Base-by-base conservation (phyloP, 2,113 vertebrate species). In the Polypterus senegalus region DNA sequence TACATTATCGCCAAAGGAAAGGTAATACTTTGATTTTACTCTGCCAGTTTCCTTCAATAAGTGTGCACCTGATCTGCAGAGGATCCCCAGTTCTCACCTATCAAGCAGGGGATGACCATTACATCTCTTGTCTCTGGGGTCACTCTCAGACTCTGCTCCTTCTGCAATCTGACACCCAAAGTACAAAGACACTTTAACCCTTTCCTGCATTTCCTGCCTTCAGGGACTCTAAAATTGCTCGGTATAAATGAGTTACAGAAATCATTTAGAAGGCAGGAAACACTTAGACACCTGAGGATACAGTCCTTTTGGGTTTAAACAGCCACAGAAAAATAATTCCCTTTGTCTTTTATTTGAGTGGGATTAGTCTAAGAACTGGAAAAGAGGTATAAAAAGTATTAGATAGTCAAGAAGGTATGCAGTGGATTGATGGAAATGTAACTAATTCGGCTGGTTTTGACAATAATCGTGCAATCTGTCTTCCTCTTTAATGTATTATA, bases 1-100 rank as follows among this genome's bases (percentile, higher is more conserved):
- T 87, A 81, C 79, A 83, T 87, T 65, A 83, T 87, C n/a, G 76
- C 83, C 3, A 82, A 84, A 63, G 85, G 85, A 67, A 82, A 82
- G 85, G 85, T 87, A 80, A 77, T 8, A 54, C 47, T 44, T 46
- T n/a, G 4, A 45, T 27, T 48, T 48, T n/a, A 48, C 9, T 62
- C 59, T 45, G 61, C 59, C 61, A 58, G 63, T n/a, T 9, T 9
- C 49, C 9, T 51, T 51, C 6, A 51, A 51, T 51, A 51, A 27
- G 27, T 27, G 27, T 9, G 9, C 49, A 51, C 49, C 9, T 9
- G 9, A 9, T 51, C 9, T 51, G 3, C 6, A 51, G 49, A 6
- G 6, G 6, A 51, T 43, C 46, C 11, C 27, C 11, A 57, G 3
- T 45, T 44, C 56, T 45, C 56, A 3, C 9, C n/a, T 44, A 2